Evolutionary conservation across 30 jellyfish, hydroid and myxozoan species (phyloP), one percentile per base, ranked within the genome.

Genomic region (Nemopilema nomurai): DNA sequence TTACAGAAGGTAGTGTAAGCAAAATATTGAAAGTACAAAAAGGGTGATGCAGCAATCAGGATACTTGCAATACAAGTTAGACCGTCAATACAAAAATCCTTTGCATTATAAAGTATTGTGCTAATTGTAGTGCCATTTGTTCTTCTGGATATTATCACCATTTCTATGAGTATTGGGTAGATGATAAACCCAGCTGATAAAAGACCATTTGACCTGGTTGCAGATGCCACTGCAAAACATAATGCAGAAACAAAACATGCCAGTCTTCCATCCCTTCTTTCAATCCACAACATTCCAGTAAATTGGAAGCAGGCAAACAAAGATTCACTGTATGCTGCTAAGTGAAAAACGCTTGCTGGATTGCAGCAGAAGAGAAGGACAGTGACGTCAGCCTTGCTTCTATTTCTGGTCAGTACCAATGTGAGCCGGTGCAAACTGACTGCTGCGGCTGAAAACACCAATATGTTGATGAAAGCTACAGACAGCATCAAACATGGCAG

Each of bases 281-380:
- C 26, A 1, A 67, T 69, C 24, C 90, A 71, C 32, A 69, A 94
- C 76, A 94, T 70, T 30, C 86, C 89, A 17, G 66, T 69, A 32
- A 94, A 86, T 41, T 89, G 96, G 21, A 85, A 76, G 52, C 76
- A 62, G 18, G 71, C 72, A 77, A 72, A 94, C 87, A 80, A 31
- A 1, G 97, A 68, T 63, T 94, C 99, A 0, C 94, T 63, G 82
- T 94, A 94, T 31, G 88, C 71, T 21, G 97, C 85, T 53, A 81
- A 33, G 82, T 76, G 67, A 50, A 94, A 94, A 8, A 94, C 91
- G 81, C 85, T 94, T 26, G 99, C 99, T 19, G 99, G 99, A 77
- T 94, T 94, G 25, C 86, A 8, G 63, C 89, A 69, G 82, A 89
- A 89, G 51, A 90, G 51, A 30, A 94, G 32, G 28, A 73, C 77